Evolutionary conservation across 2,113 vertebrate genomes (phyloP), one percentile per base, ranked within the genome.

Genomic region (Steatornis caripensis): DNA sequence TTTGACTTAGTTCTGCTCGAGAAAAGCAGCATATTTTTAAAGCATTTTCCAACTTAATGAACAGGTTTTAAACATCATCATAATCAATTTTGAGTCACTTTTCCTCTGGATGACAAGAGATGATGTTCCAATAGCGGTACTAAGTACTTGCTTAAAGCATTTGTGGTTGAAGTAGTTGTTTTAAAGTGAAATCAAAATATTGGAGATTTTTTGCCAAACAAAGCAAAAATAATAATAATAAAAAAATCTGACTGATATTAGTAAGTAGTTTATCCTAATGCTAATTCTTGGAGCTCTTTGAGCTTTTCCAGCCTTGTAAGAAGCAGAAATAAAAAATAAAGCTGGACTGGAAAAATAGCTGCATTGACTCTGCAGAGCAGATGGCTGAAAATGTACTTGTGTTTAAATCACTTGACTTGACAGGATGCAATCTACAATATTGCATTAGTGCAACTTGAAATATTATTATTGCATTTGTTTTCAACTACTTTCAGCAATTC

Each of bases 381-480:
- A 69, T 88, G 54, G 58, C 74, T 79, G 45, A 61, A 87, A 84
- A 75, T 77, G 19, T 48, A n/a, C 37, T 89, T 71, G 48, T 92
- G 32, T 49, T 96, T 95, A 72, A 89, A 86, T 89, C 55, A 89
- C 37, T 93, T 81, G 34, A 72, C 36, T 93, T 97, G 87, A 87
- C 96, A 97, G 45, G 22, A 78, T 89, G 54, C 34, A 83, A 90
- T 92, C 53, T 74, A 96, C 64, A 96, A 49, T 92, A 94, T 68
- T 93, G 70, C 87, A 87, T 95, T 95, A 92, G 70, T 86, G 55
- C 43, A 94, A 93, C 87, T 80, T 95, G 92, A 93, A 96, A 84
- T 96, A 96, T 69, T 95, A 85, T 91, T 94, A 62, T n/a, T 91
- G 64, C 37, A 93, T 68, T 95, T 96, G 77, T 93, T 95, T 95